A percentile compares a stretch with the other conserved stretches of the same genome.
Conservation (phyloP, 92 coral and sea anemone genomes). For the Palythoa caribaeorum region DNA sequence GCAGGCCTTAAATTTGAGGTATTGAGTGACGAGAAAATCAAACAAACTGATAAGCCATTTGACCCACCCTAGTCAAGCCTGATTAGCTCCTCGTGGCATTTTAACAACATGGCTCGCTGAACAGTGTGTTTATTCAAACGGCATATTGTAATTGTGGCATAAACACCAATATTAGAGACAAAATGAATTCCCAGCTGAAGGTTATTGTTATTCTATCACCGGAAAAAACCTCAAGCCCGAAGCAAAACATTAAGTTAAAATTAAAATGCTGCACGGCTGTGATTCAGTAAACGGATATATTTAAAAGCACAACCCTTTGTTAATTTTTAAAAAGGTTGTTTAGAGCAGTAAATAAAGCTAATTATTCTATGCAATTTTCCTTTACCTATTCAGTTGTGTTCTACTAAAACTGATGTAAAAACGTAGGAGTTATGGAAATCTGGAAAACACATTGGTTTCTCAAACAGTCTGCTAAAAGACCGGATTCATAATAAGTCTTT, state of each 20-base stretch:
- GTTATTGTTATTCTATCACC: constrained; percentile 13
- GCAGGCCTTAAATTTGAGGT: neutral
- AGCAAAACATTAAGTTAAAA: neutral
- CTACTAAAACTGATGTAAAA: neutral
- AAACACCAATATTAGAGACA: neutral
- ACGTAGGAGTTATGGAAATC: neutral
- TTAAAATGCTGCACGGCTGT: neutral
- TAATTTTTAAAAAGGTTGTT: too few species aligned
- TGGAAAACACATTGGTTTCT: neutral
- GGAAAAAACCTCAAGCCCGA: neutral
- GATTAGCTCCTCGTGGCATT: neutral
- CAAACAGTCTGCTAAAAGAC: neutral
- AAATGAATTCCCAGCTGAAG: constrained; percentile 11
- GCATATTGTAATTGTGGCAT: neutral
- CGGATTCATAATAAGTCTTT: neutral
- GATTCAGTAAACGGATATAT: neutral
- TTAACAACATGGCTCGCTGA: neutral
- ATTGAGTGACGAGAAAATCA: constrained; percentile 35
- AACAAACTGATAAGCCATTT: constrained; percentile 24
- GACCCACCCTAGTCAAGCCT: constrained; percentile 5
- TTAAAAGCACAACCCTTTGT: too few species aligned
- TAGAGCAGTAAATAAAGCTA: too few species aligned
- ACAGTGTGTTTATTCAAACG: neutral
- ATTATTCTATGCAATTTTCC: too few species aligned
- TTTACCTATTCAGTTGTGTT: neutral